Evolutionary conservation across 35 echinoderm and acorn worm genomes (phyloP), one percentile per base, ranked within the genome.

Genomic region (Lytechinus variegatus): DNA sequence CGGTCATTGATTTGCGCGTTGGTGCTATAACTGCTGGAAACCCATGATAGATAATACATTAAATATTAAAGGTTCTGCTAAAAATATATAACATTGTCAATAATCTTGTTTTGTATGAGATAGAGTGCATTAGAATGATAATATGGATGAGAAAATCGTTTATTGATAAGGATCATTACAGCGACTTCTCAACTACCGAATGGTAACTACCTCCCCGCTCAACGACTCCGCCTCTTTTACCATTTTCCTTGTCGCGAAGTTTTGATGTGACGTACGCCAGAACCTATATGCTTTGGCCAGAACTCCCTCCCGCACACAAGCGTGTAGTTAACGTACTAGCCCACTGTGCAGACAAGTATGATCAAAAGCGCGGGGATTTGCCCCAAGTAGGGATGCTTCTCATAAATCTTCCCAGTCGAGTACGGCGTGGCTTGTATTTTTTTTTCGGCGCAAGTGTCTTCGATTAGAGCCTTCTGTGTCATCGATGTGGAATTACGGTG

Each of bases 401-500:
- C 56, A 58, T 58, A n/a, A 79, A 79, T 79, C 66, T 79, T 79
- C n/a, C n/a, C 14, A 79, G 66, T 79, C n/a, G 66, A 79, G 66
- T 5, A 79, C 66, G 0, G 66, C 19, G 66, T 79, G 66, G 66
- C 66, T 19, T 79, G 66, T 24, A 79, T 58, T 10, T 79, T 19
- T 72, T 79, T 79, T 79, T 79, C 66, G 66, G 66, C 33, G 33
- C 66, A 79, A 79, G 66, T 79, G 66, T 79, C 19, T 79, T 79
- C 66, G 66, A 79, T 79, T 79, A 79, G 66, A 79, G 66, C 66
- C 66, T 79, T 79, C n/a, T 79, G 66, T 79, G 66, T 79, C 66
- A 79, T 79, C 66, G 66, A 79, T 79, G 66, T 79, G 66, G 66
- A 79, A 79, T 79, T 79, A 79, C n/a, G 66, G 66, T 79, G 66